phyloP scores from a whole-genome alignment of 2,113 vertebrate genomes.

The Amphiprion percula region DNA sequence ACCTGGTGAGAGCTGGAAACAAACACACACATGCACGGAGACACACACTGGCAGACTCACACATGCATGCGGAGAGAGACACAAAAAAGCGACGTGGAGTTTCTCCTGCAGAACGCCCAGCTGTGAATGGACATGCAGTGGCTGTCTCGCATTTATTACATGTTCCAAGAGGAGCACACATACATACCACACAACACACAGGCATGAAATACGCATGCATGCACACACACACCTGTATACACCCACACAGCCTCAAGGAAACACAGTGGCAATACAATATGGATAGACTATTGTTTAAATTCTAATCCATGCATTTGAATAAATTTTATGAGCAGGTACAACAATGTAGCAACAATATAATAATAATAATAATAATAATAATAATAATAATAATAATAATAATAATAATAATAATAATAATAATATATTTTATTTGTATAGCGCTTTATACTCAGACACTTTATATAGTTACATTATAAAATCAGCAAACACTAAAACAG shows the following conservation, averaged over 20 bases:
- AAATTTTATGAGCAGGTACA: too few relatives aligned
- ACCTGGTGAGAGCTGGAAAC: conserved; percentile 67
- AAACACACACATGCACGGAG: conserved; percentile 49
- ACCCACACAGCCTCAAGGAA: conserved; percentile 4
- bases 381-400: too few relatives aligned
- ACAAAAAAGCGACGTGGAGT: conserved; percentile 25
- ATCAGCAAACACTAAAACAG: too few relatives aligned
- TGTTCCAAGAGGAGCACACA: conserved; percentile 19
- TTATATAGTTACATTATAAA: too few relatives aligned
- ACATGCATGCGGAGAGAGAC: background rate
- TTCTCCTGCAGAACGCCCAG: background rate
- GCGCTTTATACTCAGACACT: too few relatives aligned
- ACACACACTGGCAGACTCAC: conserved; percentile 11
- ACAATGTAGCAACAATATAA: too few relatives aligned
- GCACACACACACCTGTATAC: conserved; percentile 8
- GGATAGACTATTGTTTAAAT: too few relatives aligned
- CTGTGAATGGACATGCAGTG: background rate
- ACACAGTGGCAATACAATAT: background rate
- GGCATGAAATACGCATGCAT: too few relatives aligned
- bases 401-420: too few relatives aligned
- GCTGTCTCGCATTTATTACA: background rate
- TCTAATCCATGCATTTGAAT: too few relatives aligned
- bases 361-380: too few relatives aligned
- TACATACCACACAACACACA: background rate
- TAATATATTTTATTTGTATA: too few relatives aligned